phyloP scores from a whole-genome alignment of 2,113 vertebrate species.

The Otolemur garnettii region DNA sequence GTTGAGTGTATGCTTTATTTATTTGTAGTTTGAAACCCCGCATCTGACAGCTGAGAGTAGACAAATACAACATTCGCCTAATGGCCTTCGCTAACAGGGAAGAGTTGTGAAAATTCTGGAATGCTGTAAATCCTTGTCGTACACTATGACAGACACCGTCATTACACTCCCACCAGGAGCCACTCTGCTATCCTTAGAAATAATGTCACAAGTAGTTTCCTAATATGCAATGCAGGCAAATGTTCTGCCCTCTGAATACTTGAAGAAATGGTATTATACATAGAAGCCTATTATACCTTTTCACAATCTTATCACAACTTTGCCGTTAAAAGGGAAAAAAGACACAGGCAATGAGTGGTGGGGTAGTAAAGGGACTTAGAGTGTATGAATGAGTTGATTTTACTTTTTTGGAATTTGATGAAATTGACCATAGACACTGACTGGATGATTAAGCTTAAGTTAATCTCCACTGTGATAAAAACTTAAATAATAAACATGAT shows the following conservation, averaged over 20 bases:
- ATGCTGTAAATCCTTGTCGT: constrained; percentile 86
- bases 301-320: constrained; percentile 85
- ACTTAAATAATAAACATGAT: constrained; percentile 90
- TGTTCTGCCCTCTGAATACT: constrained; percentile 88
- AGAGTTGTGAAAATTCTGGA: constrained; percentile 81
- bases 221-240: constrained; percentile 81
- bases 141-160: constrained; percentile 85
- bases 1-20: constrained; percentile 89
- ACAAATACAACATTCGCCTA: constrained; percentile 67
- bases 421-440: constrained; percentile 85
- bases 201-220: constrained; percentile 84
- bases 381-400: constrained; percentile 88
- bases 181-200: constrained; percentile 85
- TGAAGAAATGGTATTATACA: constrained; percentile 89
- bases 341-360: constrained; percentile 91
- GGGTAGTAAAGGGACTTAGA: constrained; percentile 83
- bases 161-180: constrained; percentile 90
- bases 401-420: constrained; percentile 87
- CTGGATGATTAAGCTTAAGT: constrained; percentile 87
- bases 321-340: constrained; percentile 81
- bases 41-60: constrained; percentile 77
- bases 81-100: constrained; percentile 82
- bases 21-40: constrained; percentile 85
- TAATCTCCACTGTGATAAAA: constrained; percentile 90
- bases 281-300: constrained; percentile 84